Evolutionary conservation across 2,888 invertebrate species (phyloP).

Genomic region (Pseudococcus longispinus): DNA sequence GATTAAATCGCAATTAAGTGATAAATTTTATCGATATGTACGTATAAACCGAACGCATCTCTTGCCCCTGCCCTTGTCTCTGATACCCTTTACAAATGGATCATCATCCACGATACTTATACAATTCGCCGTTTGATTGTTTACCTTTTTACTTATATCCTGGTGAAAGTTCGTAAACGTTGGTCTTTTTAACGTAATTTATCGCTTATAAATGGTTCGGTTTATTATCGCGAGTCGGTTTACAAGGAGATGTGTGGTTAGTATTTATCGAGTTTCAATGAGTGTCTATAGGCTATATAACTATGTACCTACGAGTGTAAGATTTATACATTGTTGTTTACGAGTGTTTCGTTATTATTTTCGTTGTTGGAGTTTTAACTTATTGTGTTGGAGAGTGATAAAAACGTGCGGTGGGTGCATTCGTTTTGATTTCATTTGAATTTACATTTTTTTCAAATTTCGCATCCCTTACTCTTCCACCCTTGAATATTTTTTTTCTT

Average conservation of each 20-base stretch:
- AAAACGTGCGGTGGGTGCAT: no score
- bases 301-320: background rate
- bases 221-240: background rate
- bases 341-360: background rate
- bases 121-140: background rate
- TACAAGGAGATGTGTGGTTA: background rate
- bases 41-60: background rate
- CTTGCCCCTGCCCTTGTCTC: background rate
- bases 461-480: no score
- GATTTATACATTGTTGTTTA: background rate
- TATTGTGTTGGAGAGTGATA: no score
- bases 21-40: background rate
- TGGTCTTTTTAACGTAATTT: constrained; percentile 1
- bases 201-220: background rate
- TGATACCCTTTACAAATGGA: background rate
- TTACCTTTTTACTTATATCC: background rate
- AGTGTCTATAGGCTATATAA: background rate
- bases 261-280: background rate
- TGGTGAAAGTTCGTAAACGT: background rate
- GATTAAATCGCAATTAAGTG: constrained; percentile 5
- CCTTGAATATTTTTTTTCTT: no score
- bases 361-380: background rate
- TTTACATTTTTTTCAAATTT: no score
- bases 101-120: background rate
- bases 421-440: no score